A percentile compares a stretch with the other conserved stretches of the same genome.
Evolutionary conservation across 2,113 vertebrate genomes (phyloP).

Genomic region (Camelus dromedarius): DNA sequence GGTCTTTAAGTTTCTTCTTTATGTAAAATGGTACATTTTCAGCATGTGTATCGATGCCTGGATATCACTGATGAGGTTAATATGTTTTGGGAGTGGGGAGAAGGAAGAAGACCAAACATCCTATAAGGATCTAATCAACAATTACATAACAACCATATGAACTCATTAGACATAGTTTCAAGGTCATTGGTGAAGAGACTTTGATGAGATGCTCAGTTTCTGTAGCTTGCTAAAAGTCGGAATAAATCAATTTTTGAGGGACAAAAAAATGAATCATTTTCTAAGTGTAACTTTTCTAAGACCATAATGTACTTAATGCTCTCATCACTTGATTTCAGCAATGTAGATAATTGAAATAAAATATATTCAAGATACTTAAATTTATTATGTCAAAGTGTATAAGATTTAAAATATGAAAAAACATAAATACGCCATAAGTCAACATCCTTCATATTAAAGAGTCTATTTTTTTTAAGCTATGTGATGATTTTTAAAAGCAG

Average conservation of each 20-base stretch:
- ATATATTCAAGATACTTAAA: constrained; percentile 8
- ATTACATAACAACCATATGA: background rate
- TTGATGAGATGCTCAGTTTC: background rate
- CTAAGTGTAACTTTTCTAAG: background rate
- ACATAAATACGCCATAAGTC: background rate
- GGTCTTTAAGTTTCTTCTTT: background rate
- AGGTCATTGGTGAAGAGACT: background rate
- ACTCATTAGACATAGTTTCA: background rate
- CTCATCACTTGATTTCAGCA: background rate
- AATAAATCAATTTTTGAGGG: constrained; percentile 6
- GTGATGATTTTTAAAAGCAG: background rate
- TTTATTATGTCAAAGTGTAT: background rate
- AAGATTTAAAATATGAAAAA: background rate
- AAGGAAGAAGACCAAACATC: background rate
- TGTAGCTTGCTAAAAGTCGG: background rate
- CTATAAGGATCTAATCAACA: background rate
- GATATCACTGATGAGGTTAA: background rate
- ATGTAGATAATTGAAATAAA: background rate
- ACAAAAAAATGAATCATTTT: background rate
- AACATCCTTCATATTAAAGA: background rate
- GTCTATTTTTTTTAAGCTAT: background rate
- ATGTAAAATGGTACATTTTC: background rate
- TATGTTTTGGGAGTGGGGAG: background rate
- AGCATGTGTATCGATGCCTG: background rate
- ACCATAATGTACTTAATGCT: background rate